Conservation (phyloP, 2,113 vertebrate genomes). For the Sturnus vulgaris region DNA sequence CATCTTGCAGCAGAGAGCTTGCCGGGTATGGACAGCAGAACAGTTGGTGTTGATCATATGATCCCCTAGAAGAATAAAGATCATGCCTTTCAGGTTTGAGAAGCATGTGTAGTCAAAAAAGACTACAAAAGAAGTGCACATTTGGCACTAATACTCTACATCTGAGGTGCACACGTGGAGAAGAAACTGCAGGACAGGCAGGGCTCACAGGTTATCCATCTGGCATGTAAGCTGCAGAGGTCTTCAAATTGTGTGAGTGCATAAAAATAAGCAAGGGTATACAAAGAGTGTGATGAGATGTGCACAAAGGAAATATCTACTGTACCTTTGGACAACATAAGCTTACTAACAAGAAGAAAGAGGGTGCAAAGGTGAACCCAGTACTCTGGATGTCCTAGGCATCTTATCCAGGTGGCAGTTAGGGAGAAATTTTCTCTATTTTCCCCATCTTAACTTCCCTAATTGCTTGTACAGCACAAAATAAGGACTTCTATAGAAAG, state of each 20-base stretch:
- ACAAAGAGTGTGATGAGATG: not conserved
- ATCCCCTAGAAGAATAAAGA: constrained; percentile 69
- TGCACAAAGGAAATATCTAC: not conserved
- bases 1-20: constrained; percentile 99
- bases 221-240: not conserved
- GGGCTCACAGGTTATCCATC: not conserved
- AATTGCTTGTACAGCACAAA: not conserved
- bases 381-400: not conserved
- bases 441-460: not conserved
- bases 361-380: not conserved
- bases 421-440: not conserved
- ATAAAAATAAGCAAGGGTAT: not conserved
- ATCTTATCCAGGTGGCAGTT: not conserved
- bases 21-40: constrained; percentile 89
- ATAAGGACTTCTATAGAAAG: not conserved
- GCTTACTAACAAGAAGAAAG: not conserved
- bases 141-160: not conserved
- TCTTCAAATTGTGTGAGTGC: not conserved
- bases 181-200: not conserved
- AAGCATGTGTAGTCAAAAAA: not conserved
- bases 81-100: not conserved
- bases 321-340: not conserved
- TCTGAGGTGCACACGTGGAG: not conserved
- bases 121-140: not conserved
- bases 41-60: constrained; percentile 97